Conservation (phyloP, 2,797 vertebrate genomes). For the Rhinophrynus dorsalis region DNA sequence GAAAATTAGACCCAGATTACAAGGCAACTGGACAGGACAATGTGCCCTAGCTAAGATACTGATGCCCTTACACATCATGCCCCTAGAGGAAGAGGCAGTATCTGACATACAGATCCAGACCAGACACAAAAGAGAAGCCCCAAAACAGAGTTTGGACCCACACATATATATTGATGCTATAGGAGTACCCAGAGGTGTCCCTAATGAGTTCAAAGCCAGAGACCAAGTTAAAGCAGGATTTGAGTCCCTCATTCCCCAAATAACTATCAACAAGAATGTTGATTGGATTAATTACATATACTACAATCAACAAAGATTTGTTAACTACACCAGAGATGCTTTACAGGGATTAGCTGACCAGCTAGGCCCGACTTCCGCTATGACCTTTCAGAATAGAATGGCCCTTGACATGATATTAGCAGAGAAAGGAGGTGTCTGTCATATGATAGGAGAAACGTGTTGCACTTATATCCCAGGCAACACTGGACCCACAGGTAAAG, state of each 20-base stretch:
- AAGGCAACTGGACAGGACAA: neutral
- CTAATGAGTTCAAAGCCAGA: constrained; percentile 18
- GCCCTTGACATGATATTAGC: constrained; percentile 40
- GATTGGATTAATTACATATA: constrained; percentile 2
- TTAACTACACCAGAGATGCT: constrained; percentile 4
- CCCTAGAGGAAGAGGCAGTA: neutral
- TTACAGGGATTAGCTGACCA: constrained; percentile 12
- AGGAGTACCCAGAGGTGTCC: constrained; percentile 13
- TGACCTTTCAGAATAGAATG: constrained; percentile 32
- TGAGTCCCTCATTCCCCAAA: neutral
- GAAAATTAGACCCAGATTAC: neutral
- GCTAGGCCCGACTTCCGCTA: neutral
- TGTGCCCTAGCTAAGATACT: neutral
- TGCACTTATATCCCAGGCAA: neutral
- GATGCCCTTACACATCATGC: neutral
- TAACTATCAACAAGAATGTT: constrained; percentile 10
- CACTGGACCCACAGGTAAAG: neutral
- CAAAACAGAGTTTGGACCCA: neutral
- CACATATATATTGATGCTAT: neutral
- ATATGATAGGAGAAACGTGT: neutral
- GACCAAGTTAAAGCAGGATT: constrained; percentile 18
- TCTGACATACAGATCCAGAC: neutral
- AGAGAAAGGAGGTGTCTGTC: constrained; percentile 1
- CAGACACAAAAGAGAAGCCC: neutral
- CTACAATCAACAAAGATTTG: constrained; percentile 23